Evolutionary conservation across 2,888 invertebrate genomes (phyloP).

Genomic region (Lissonota sp.): DNA sequence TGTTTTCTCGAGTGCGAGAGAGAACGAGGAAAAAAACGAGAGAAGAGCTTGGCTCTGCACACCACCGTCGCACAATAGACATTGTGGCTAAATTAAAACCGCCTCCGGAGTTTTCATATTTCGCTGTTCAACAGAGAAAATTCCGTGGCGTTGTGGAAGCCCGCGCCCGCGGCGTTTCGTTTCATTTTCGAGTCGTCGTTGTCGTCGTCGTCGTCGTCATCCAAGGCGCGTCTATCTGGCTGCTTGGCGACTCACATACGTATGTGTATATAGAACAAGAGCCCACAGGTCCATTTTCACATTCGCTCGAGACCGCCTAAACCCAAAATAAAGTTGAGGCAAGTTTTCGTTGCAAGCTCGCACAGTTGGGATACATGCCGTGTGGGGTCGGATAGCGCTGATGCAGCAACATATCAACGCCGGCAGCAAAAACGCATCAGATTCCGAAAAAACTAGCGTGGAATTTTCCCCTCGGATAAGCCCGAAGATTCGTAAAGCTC

Average conservation of each 20-base stretch:
- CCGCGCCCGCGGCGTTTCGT: slow-evolving; percentile 78
- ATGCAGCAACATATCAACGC: slow-evolving; percentile 43
- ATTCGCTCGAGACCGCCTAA: slow-evolving; percentile 35
- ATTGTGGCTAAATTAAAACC: slow-evolving; percentile 83
- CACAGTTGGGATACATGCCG: neutral
- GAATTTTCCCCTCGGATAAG: slow-evolving; percentile 41
- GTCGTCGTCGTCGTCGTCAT: slow-evolving; percentile 12
- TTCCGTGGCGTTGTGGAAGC: slow-evolving; percentile 62
- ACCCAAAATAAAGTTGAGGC: neutral
- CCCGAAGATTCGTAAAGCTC: slow-evolving; percentile 46
- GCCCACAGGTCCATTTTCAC: slow-evolving; percentile 27
- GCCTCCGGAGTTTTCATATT: slow-evolving; percentile 83
- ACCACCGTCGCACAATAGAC: slow-evolving; percentile 81
- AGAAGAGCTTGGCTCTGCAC: slow-evolving; percentile 54
- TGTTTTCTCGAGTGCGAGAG: slow-evolving; percentile 60
- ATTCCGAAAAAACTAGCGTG: slow-evolving; percentile 46
- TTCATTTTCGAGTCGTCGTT: slow-evolving; percentile 79
- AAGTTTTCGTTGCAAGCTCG: slow-evolving; percentile 38
- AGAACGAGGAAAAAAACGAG: neutral
- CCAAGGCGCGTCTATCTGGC: slow-evolving; percentile 44
- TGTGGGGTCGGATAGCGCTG: slow-evolving; percentile 38
- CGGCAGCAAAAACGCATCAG: slow-evolving; percentile 13
- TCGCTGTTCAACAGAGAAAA: slow-evolving; percentile 75
- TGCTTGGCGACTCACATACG: slow-evolving; percentile 42
- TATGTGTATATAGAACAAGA: slow-evolving; percentile 12